A percentile compares a stretch with the other conserved stretches of the same genome.
These are phyloP conservation scores for Enteromius afrohamiltoni DNA, from an alignment of 2,797 vertebrate species.

Conservation along the genomic window DNA sequence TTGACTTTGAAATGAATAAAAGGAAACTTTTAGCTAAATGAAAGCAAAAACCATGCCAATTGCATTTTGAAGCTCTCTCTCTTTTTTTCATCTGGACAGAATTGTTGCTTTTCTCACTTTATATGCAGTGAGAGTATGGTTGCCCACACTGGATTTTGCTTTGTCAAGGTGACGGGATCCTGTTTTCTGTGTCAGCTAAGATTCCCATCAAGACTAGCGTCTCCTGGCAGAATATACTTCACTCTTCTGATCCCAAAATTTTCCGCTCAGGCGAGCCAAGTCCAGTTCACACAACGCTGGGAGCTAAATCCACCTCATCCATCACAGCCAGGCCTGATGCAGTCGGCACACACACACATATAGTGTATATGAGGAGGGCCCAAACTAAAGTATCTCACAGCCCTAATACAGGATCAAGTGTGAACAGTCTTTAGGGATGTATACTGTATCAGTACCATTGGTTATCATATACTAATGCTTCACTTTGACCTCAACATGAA, in stretches of 20 bases:
- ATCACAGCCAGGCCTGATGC: conserved; percentile 47
- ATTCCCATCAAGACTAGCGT: conserved; percentile 49
- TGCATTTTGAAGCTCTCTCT: neutral
- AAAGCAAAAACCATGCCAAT: conserved; percentile 5
- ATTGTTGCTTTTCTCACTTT: conserved; percentile 1
- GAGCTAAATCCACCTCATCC: conserved; percentile 46
- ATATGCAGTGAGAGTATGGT: conserved; percentile 4
- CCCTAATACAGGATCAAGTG: conserved; percentile 5
- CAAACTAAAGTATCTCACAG: conserved; percentile 19
- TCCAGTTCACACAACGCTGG: conserved; percentile 26
- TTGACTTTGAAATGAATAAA: conserved; percentile 34
- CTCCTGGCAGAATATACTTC: conserved; percentile 34
- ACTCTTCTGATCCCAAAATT: conserved; percentile 48
- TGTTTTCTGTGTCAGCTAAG: conserved; percentile 41
- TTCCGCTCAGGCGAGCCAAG: conserved; percentile 33
- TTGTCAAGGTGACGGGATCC: conserved; percentile 45
- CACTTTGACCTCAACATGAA: too few species aligned
- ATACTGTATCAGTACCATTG: neutral
- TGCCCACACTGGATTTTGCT: conserved; percentile 20
- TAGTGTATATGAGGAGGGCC: conserved; percentile 12
- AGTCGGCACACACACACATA: neutral
- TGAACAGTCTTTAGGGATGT: neutral
- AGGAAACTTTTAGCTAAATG: conserved; percentile 14
- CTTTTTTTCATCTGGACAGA: neutral
- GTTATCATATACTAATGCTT: too few species aligned